phyloP scores from a whole-genome alignment of 2,113 vertebrate genomes.

The Perccottus glenii region DNA sequence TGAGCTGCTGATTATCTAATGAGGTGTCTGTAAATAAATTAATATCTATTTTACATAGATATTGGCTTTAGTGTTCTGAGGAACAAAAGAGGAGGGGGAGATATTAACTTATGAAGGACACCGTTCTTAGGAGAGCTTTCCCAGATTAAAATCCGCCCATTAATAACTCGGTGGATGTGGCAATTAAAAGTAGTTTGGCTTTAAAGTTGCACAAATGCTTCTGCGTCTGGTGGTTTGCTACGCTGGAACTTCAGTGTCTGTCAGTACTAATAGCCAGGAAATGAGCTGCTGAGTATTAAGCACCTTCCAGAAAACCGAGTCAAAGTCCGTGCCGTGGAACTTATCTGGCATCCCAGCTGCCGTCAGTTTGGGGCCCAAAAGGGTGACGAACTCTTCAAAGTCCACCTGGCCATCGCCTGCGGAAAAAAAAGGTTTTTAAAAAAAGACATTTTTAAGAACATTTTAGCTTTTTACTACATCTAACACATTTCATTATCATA shows the following conservation, averaged over 20 bases:
- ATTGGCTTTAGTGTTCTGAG: conserved; percentile 17
- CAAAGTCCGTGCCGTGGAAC: conserved; percentile 93
- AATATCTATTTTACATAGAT: conserved; percentile 33
- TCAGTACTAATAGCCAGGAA: conserved; percentile 44
- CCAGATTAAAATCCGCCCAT: conserved; percentile 19
- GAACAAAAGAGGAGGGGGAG: conserved; percentile 9
- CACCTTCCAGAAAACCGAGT: conserved; percentile 99
- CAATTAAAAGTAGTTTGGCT: conserved; percentile 33
- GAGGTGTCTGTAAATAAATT: conserved; percentile 48
- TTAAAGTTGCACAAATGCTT: conserved; percentile 7
- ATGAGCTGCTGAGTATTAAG: conserved; percentile 47
- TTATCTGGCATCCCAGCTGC: conserved; percentile 93
- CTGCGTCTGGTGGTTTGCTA: conserved; percentile 10
- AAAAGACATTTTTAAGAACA: too few relatives aligned
- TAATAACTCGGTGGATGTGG: conserved; percentile 11
- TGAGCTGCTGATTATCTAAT: conserved; percentile 49
- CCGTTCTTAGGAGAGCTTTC: conserved; percentile 14
- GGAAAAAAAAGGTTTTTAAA: conserved; percentile 24
- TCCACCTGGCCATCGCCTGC: conserved; percentile 96
- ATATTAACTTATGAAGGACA: conserved; percentile 9
- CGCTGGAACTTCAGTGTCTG: not conserved
- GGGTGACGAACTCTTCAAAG: conserved; percentile 97
- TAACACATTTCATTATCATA: too few relatives aligned
- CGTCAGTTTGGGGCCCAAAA: conserved; percentile 95
- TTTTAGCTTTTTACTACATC: too few relatives aligned